Evolutionary conservation across 2,113 vertebrate genomes (phyloP).

Genomic region (Rhombomys opimus): DNA sequence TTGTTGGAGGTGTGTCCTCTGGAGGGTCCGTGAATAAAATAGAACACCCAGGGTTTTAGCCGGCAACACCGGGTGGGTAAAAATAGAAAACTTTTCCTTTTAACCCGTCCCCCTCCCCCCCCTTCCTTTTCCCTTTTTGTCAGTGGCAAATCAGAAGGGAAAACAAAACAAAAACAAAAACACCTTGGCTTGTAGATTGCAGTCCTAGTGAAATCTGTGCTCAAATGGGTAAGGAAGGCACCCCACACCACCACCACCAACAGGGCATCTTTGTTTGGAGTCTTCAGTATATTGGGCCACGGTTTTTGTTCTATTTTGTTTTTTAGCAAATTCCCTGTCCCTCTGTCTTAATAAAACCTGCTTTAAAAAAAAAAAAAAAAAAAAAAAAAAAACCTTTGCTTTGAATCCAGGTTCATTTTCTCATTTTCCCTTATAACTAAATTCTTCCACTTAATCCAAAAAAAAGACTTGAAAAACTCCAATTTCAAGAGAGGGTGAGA

Average conservation of each 20-base stretch:
- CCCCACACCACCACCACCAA: background rate
- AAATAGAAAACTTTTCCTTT: slow-evolving; percentile 8
- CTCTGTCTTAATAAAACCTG: background rate
- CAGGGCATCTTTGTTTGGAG: background rate
- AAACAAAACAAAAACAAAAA: background rate
- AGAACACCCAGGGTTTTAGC: slow-evolving; percentile 64
- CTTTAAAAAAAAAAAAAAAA: too few relatives aligned
- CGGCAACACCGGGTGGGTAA: background rate
- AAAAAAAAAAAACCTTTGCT: slow-evolving; percentile 13
- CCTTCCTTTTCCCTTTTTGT: slow-evolving; percentile 11
- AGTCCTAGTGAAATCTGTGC: slow-evolving; percentile 28
- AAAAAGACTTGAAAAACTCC: slow-evolving; percentile 63
- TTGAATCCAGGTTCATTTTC: slow-evolving; percentile 72
- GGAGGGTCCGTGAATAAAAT: slow-evolving; percentile 61
- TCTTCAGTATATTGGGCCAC: background rate
- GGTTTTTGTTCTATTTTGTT: background rate
- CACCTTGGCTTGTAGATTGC: slow-evolving; percentile 34
- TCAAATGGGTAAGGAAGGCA: background rate
- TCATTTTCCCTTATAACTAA: slow-evolving; percentile 30
- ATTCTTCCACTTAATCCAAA: slow-evolving; percentile 72
- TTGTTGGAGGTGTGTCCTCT: slow-evolving; percentile 70
- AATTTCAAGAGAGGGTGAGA: slow-evolving; percentile 32
- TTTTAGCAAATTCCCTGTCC: background rate
- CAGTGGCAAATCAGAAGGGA: slow-evolving; percentile 57
- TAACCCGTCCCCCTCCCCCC: background rate